Evolutionary conservation across 2,797 vertebrate species (phyloP).

Genomic region (Microchirus variegatus): DNA sequence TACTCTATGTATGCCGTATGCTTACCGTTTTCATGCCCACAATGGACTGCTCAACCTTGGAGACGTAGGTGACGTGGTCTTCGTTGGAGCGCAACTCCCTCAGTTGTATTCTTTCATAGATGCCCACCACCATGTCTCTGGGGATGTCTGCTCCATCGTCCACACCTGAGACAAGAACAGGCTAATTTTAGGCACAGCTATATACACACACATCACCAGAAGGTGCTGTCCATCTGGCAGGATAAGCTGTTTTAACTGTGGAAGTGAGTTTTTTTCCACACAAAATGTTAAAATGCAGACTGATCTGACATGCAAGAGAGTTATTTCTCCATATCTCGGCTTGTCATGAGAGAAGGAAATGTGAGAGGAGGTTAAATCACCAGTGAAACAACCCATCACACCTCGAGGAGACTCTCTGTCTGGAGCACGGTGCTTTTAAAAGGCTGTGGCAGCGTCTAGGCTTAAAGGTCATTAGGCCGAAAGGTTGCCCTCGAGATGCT

Average conservation of each 20-base stretch:
- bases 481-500: slow-evolving; percentile 52
- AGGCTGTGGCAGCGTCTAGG: slow-evolving; percentile 31
- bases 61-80: slow-evolving; percentile 98
- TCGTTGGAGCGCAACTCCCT: slow-evolving; percentile 97
- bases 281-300: too few species aligned
- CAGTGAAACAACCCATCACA: slow-evolving; percentile 20
- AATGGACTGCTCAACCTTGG: slow-evolving; percentile 97
- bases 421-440: slow-evolving; percentile 25
- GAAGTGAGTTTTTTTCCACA: too few species aligned
- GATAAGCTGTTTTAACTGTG: too few species aligned
- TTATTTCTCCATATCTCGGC: slow-evolving; percentile 1
- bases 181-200: slow-evolving; percentile 6
- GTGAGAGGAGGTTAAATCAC: slow-evolving; percentile 51
- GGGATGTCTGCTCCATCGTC: slow-evolving; percentile 98
- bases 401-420: slow-evolving; percentile 28
- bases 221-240: too few species aligned
- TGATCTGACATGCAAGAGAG: background rate
- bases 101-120: slow-evolving; percentile 97
- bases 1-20: too few species aligned
- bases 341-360: slow-evolving; percentile 31
- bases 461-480: slow-evolving; percentile 53
- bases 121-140: slow-evolving; percentile 95
- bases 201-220: background rate
- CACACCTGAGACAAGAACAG: slow-evolving; percentile 82
- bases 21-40: slow-evolving; percentile 95